phyloP scores from a whole-genome alignment of 1,140 invertebrate species.

The Atta colombica region DNA sequence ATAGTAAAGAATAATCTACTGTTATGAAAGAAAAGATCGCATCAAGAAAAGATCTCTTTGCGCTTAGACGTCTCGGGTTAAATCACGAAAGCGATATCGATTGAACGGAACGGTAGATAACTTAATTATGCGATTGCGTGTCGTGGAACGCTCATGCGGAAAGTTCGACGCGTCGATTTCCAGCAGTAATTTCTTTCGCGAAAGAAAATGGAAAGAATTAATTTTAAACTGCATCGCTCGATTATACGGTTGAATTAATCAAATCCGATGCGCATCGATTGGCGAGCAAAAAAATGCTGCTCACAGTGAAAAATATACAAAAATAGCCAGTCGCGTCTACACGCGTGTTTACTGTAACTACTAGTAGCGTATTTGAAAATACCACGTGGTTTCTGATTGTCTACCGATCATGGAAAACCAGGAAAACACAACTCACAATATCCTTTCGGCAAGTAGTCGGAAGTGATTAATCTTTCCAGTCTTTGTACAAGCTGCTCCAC shows the following conservation, averaged over 20 bases:
- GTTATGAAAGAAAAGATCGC: not conserved
- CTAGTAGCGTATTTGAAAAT: slow-evolving; percentile 1
- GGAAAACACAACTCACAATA: slow-evolving; percentile 4
- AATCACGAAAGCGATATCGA: slow-evolving; percentile 30
- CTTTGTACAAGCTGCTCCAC: slow-evolving; percentile 36
- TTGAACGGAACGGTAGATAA: not conserved
- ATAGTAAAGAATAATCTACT: slow-evolving; percentile 25
- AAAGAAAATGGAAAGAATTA: slow-evolving; percentile 34
- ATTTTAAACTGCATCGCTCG: slow-evolving; percentile 36
- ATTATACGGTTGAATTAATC: slow-evolving; percentile 28
- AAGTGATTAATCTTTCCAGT: slow-evolving; percentile 54
- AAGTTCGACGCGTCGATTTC: slow-evolving; percentile 13
- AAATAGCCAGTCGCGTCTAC: not conserved
- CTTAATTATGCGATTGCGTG: slow-evolving; percentile 57
- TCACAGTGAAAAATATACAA: slow-evolving; percentile 15
- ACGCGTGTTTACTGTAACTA: not conserved
- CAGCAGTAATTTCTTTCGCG: not conserved
- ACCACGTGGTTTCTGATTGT: not conserved
- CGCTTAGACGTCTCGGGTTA: slow-evolving; percentile 16
- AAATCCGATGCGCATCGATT: slow-evolving; percentile 2
- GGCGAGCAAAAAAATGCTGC: not conserved
- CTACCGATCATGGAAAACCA: no score
- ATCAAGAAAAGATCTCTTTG: not conserved
- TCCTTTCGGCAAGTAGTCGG: slow-evolving; percentile 52
- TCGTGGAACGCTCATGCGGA: not conserved